Percentiles rank a stretch among this genome's conserved stretches.
phyloP scores from a whole-genome alignment of 2,797 vertebrate genomes.

The Crax fasciolata region DNA sequence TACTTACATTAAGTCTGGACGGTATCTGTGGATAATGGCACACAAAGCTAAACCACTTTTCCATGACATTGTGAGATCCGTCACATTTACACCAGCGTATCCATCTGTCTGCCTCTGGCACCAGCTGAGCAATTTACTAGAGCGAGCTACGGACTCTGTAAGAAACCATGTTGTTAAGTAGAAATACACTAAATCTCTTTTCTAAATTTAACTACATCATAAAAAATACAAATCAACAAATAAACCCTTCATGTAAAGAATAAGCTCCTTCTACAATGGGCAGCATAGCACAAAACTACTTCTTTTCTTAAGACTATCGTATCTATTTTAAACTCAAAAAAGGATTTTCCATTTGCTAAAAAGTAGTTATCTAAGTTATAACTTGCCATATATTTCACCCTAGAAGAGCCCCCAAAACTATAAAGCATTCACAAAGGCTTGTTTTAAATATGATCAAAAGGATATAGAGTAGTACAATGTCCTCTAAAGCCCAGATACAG shows the following conservation, averaged over 20 bases:
- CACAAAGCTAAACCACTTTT: slow-evolving; percentile 97
- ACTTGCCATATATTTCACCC: slow-evolving; percentile 3
- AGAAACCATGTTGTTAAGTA: neutral
- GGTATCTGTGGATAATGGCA: slow-evolving; percentile 95
- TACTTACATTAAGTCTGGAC: slow-evolving; percentile 97
- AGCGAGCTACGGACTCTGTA: slow-evolving; percentile 94
- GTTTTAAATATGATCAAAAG: slow-evolving; percentile 32
- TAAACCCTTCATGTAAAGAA: neutral
- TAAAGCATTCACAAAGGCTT: neutral
- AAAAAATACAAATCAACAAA: neutral
- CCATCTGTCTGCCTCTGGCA: slow-evolving; percentile 98
- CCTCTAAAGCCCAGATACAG: neutral
- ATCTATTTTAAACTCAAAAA: neutral
- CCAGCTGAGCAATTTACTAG: slow-evolving; percentile 96
- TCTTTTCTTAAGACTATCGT: neutral
- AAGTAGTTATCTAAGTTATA: neutral
- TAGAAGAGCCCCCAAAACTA: neutral
- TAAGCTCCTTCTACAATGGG: neutral
- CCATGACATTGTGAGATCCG: slow-evolving; percentile 97
- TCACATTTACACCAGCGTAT: slow-evolving; percentile 91
- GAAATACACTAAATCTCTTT: neutral
- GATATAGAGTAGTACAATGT: neutral
- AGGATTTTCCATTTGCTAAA: neutral
- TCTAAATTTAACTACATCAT: neutral
- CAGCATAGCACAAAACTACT: neutral